Evolutionary conservation across 1,140 invertebrate species (phyloP), one percentile per base, ranked within the genome.

Genomic region (Drosophila melanogaster): DNA sequence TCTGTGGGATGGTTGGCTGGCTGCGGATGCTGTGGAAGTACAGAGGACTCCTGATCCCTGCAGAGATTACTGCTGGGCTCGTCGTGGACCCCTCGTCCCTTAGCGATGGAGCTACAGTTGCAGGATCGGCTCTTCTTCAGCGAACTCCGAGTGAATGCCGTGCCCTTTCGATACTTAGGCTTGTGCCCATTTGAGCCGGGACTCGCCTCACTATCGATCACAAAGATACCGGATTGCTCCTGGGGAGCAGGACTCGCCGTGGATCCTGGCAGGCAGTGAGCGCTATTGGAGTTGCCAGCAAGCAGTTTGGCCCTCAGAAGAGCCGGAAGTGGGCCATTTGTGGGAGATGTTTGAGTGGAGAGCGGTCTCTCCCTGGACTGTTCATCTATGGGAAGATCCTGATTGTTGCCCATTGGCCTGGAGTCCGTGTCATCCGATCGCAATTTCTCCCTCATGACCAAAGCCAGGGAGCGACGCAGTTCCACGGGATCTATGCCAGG

Each of bases 131-230:
- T 91, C 60, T 80, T 84, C 58, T 84, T 86, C 4, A 77, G 61
- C 0, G 72, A 80, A 46, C 69, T 74, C 3, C 70, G 60, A 12
- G 79, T 85, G 40, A 77, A 17, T 0, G 78, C 72, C 38, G 79
- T 67, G 0, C 87, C 73, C 51, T 92, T 92, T 14, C 85, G 77
- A 12, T 87, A 92, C 61, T 92, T 91, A 17, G 90, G 90, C 41
- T 85, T 90, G 46, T 89, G 90, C 0, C 77, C 87, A 5, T 67
- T 69, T 7, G 71, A 50, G 4, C 80, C 15, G 0, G 89, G 70
- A 67, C 76, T 81, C 10, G 65, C 58, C 35, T 80, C 74, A 19
- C 73, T 83, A n/a, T 92, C 89, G 24, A 92, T 89, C 14, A 92
- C 83, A 75, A 83, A 92, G 50, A 92, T 76, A 10, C 66, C 62